These are phyloP conservation scores for Coreoperca whiteheadi DNA, from an alignment of 2,113 vertebrate species.

Conservation along the genomic window DNA sequence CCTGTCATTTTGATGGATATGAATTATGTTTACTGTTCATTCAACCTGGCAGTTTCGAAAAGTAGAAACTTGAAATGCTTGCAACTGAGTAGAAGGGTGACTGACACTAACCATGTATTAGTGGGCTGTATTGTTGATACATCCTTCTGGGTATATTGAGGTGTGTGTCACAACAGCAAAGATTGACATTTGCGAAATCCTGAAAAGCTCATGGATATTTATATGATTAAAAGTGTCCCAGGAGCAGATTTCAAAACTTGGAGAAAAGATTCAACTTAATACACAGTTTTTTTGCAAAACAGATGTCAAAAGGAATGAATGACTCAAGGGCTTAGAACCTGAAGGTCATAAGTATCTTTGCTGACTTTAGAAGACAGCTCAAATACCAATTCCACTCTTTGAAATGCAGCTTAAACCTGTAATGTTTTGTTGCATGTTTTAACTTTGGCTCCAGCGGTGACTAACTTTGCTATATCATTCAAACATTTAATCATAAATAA, in stretches of 20 bases:
- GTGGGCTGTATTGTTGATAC: conserved; percentile 36
- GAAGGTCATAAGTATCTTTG: conserved; percentile 32
- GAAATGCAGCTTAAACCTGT: conserved; percentile 19
- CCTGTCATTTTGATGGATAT: conserved; percentile 58
- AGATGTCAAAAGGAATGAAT: conserved; percentile 47
- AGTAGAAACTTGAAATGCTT: conserved; percentile 24
- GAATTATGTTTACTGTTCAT: conserved; percentile 46
- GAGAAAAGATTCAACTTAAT: conserved; percentile 7
- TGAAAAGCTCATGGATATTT: conserved; percentile 40
- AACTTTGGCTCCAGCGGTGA: background rate
- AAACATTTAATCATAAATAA: background rate
- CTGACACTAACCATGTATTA: conserved; percentile 51
- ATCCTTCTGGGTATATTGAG: conserved; percentile 29
- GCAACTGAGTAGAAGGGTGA: conserved; percentile 33
- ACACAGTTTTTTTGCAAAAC: conserved; percentile 24
- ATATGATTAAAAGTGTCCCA: conserved; percentile 29
- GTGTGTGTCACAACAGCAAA: conserved; percentile 38
- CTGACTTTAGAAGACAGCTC: conserved; percentile 5
- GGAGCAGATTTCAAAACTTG: conserved; percentile 25
- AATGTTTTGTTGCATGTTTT: conserved; percentile 11
- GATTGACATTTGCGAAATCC: conserved; percentile 66
- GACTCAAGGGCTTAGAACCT: conserved; percentile 37
- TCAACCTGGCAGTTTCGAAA: conserved; percentile 51
- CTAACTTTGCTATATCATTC: background rate
- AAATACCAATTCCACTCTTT: conserved; percentile 5